These are phyloP conservation scores for Hylaeus volcanicus DNA, from an alignment of 1,140 invertebrate genomes.

Conservation along the genomic window DNA sequence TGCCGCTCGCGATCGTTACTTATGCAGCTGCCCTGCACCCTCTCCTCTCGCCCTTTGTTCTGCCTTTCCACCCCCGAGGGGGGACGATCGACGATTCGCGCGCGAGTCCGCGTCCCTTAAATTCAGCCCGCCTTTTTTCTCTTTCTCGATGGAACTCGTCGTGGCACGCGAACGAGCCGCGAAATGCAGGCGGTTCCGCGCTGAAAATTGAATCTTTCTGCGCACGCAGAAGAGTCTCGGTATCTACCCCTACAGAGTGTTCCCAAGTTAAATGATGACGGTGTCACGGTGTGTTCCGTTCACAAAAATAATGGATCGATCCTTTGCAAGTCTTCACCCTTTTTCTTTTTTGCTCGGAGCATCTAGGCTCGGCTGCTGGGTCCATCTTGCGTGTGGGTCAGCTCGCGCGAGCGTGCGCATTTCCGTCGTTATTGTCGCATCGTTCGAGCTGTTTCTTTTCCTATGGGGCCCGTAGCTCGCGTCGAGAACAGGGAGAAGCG, in stretches of 20 bases:
- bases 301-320: too few species aligned
- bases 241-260: too few species aligned
- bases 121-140: conserved; percentile 23
- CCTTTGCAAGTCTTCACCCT: too few species aligned
- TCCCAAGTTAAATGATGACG: too few species aligned
- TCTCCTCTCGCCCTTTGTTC: neutral
- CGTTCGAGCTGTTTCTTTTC: conserved; percentile 48
- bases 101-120: conserved; percentile 16
- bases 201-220: conserved; percentile 37
- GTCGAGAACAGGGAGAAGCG: conserved; percentile 44
- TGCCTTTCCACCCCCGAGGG: conserved; percentile 8
- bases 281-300: too few species aligned
- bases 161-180: conserved; percentile 14
- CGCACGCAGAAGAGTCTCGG: neutral
- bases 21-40: conserved; percentile 5
- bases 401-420: neutral
- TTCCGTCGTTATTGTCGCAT: conserved; percentile 55
- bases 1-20: conserved; percentile 47
- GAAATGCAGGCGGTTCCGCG: neutral
- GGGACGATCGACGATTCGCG: conserved; percentile 23
- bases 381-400: too few species aligned
- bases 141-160: too few species aligned
- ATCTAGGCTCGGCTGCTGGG: too few species aligned
- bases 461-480: conserved; percentile 41
- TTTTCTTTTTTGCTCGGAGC: too few species aligned